Conservation (phyloP, 2,797 vertebrate species). For the Scolopax bukidnonensis region DNA sequence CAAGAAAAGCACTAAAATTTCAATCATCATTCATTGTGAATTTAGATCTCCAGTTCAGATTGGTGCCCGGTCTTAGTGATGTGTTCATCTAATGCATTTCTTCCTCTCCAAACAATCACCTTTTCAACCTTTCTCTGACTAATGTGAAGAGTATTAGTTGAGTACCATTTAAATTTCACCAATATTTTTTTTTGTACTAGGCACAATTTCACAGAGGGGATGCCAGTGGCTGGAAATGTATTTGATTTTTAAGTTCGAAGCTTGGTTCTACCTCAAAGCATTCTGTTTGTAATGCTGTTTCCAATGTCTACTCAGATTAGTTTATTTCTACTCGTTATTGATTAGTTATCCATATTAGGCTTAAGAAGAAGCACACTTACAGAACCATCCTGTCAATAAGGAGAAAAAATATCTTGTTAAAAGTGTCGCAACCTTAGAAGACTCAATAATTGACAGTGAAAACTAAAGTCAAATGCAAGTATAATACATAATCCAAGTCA, state of each 20-base stretch:
- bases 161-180: not conserved
- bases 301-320: not conserved
- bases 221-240: not conserved
- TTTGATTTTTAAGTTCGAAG: not conserved
- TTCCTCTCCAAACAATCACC: not conserved
- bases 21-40: not conserved
- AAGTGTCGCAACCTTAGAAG: not conserved
- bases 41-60: not conserved
- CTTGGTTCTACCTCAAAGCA: not conserved
- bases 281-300: not conserved
- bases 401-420: not conserved
- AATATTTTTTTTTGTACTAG: not conserved
- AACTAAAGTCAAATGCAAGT: not conserved
- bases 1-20: not conserved
- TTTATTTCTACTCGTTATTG: not conserved
- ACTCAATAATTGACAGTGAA: not conserved
- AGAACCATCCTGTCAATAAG: not conserved
- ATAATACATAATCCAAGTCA: not conserved
- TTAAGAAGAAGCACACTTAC: not conserved
- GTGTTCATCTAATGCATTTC: not conserved
- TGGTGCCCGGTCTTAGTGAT: not conserved
- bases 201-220: not conserved
- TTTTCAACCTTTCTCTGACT: not conserved
- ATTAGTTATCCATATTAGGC: not conserved
- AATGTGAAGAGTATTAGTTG: not conserved